Percentiles rank a stretch among this genome's conserved stretches.
These are phyloP conservation scores for Acanthacorydalis orientalis DNA, from an alignment of 2,888 invertebrate genomes.

Conservation along the genomic window DNA sequence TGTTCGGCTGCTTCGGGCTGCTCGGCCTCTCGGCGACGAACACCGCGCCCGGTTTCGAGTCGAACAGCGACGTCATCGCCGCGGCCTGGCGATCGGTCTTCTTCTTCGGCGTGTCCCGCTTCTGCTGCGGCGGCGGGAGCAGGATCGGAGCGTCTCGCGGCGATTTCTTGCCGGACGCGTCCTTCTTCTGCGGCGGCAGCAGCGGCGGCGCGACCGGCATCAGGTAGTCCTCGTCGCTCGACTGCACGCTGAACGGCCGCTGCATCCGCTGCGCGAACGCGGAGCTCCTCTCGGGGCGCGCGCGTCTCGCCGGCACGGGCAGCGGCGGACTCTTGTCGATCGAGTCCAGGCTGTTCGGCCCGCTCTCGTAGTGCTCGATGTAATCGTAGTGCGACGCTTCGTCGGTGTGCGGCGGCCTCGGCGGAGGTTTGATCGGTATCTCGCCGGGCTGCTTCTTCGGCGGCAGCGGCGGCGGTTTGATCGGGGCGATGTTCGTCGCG, in stretches of 20 bases:
- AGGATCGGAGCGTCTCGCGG: constrained; percentile 21
- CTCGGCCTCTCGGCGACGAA: constrained; percentile 2
- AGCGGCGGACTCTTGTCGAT: constrained; percentile 35
- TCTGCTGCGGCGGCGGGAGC: constrained; percentile 31
- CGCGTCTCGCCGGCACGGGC: constrained; percentile 40
- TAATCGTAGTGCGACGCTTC: constrained; percentile 35
- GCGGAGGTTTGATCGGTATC: constrained; percentile 42
- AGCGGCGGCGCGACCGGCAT: constrained; percentile 40
- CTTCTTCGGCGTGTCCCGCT: constrained; percentile 16
- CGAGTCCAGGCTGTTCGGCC: constrained; percentile 15
- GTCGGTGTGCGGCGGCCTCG: constrained; percentile 40
- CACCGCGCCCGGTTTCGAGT: constrained; percentile 12
- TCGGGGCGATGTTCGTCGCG: constrained; percentile 32
- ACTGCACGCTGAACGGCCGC: constrained; percentile 16
- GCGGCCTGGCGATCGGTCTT: constrained; percentile 9
- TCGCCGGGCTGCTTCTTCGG: constrained; percentile 49
- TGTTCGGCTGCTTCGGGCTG: neutral
- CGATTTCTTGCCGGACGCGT: constrained; percentile 5
- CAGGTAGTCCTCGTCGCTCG: constrained; percentile 45
- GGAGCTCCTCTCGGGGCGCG: constrained; percentile 25
- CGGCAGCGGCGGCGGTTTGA: constrained; percentile 55
- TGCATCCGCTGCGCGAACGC: constrained; percentile 26
- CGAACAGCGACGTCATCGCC: constrained; percentile 10
- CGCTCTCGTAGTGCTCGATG: constrained; percentile 29
- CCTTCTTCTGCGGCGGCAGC: constrained; percentile 27